These are phyloP conservation scores for Empidonax alnorum DNA, from an alignment of 2,113 vertebrate species.

Conservation along the genomic window DNA sequence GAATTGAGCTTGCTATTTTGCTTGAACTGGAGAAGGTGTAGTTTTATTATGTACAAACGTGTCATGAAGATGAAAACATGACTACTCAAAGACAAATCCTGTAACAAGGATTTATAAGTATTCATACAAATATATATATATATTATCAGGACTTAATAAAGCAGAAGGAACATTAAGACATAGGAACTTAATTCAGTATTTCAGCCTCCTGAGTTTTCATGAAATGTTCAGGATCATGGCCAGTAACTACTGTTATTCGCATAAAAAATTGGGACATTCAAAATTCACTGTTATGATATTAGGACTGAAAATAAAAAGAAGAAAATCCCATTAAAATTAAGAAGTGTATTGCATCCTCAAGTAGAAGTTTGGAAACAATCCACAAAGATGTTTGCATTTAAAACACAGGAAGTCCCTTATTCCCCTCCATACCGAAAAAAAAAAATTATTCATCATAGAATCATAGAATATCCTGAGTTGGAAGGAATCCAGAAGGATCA, in stretches of 20 bases:
- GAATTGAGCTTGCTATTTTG: neutral
- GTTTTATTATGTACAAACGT: neutral
- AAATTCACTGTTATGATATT: neutral
- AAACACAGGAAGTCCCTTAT: neutral
- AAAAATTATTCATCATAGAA: neutral
- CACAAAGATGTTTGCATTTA: neutral
- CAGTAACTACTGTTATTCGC: neutral
- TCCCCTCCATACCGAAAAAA: neutral
- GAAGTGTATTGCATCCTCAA: neutral
- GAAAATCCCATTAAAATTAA: neutral
- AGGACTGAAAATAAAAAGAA: neutral
- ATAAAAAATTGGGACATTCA: neutral
- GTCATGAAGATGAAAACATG: neutral
- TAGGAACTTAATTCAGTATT: neutral
- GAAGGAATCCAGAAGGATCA: neutral
- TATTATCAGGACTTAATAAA: neutral
- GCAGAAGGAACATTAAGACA: neutral
- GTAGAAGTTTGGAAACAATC: neutral
- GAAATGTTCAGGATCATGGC: neutral
- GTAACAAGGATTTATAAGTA: neutral
- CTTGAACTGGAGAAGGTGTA: neutral
- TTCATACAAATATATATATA: too few species aligned
- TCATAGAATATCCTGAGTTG: neutral
- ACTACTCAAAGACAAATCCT: neutral
- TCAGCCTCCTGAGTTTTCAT: neutral